These are phyloP conservation scores for Amphipoea oculea DNA, from an alignment of 2,888 invertebrate genomes.

Conservation along the genomic window DNA sequence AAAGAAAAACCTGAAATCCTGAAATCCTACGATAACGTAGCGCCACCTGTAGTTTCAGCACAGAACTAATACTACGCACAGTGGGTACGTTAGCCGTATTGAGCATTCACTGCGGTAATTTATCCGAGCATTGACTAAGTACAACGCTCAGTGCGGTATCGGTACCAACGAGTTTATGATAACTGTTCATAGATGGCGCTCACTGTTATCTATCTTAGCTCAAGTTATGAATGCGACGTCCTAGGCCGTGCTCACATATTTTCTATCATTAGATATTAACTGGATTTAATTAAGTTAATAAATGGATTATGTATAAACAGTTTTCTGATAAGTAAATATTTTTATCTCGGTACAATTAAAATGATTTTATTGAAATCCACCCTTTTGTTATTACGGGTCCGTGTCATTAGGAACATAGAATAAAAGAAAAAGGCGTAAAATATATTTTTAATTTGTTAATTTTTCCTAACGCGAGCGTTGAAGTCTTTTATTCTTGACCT, in stretches of 20 bases:
- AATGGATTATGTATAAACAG: not conserved
- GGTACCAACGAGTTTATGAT: not conserved
- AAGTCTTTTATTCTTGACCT: conserved; percentile 62
- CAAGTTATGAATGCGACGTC: not conserved
- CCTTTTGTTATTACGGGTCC: not conserved
- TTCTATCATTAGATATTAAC: not conserved
- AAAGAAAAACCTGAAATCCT: not conserved
- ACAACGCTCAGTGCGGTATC: conserved; percentile 13
- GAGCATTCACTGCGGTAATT: conserved; percentile 14
- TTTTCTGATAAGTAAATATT: not conserved
- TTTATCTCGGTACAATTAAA: not conserved
- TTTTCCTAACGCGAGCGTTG: conserved; percentile 50
- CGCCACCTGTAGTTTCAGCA: conserved; percentile 42
- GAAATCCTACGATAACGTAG: not conserved
- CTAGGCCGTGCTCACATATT: no score
- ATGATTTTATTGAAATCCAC: not conserved
- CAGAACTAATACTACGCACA: conserved; percentile 19
- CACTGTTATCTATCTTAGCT: not conserved
- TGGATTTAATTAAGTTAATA: not conserved
- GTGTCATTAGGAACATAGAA: not conserved
- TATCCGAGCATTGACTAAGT: conserved; percentile 22
- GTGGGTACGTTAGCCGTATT: not conserved
- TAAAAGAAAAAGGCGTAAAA: not conserved
- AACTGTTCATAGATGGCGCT: conserved; percentile 45
- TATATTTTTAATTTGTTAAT: not conserved